Percentiles rank a stretch among this genome's conserved stretches.
Evolutionary conservation across 2,797 vertebrate genomes (phyloP).

Genomic region (Darevskia nairensis): DNA sequence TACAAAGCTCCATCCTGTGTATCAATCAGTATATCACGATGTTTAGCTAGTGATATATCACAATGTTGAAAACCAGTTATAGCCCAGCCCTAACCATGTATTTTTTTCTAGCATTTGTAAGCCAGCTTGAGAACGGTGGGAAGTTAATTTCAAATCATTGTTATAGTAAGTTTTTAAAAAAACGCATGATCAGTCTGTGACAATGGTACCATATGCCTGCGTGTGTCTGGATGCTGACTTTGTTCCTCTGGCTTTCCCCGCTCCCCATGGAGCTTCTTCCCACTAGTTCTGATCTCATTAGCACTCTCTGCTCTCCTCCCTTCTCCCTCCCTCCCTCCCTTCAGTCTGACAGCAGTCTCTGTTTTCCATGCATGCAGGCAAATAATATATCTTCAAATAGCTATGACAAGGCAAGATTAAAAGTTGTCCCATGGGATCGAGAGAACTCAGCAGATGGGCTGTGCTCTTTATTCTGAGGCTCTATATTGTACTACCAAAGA

Average conservation of each 20-base stretch:
- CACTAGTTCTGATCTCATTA: not conserved
- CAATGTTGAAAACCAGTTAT: no score
- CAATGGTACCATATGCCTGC: not conserved
- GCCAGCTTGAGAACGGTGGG: not conserved
- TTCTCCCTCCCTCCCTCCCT: not conserved
- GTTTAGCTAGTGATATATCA: no score
- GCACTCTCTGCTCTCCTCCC: not conserved
- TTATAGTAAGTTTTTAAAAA: not conserved
- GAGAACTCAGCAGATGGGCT: conserved; percentile 3
- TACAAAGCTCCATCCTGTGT: no score
- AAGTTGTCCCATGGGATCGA: conserved; percentile 23
- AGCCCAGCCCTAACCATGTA: no score
- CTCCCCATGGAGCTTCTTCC: not conserved
- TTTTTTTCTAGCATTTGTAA: not conserved
- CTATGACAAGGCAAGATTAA: not conserved
- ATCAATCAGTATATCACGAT: no score
- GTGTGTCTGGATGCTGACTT: not conserved
- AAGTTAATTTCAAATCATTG: not conserved
- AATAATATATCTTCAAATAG: not conserved
- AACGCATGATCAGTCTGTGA: no score
- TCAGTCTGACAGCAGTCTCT: not conserved
- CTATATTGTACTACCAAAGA: accelerated
- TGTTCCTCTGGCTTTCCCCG: not conserved
- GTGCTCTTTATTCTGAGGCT: conserved; percentile 17
- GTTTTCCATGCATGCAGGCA: not conserved